These are phyloP conservation scores for Parazoanthus atlanticus DNA, from an alignment of 92 coral and sea anemone species.

Conservation along the genomic window DNA sequence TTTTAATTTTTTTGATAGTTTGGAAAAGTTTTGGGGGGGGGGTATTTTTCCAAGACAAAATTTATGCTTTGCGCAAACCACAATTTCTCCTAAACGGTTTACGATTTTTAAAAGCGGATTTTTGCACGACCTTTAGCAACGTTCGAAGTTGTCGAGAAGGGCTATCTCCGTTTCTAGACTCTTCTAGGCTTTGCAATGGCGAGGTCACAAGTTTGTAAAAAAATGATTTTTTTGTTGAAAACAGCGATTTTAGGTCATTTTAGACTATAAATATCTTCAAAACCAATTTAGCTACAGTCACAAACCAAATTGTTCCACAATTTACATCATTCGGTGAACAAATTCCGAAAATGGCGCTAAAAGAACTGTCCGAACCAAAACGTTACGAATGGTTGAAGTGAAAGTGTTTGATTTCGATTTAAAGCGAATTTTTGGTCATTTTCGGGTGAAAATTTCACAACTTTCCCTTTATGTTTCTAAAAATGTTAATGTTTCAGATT, in stretches of 20 bases:
- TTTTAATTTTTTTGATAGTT: neutral
- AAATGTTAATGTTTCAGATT: neutral
- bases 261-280: neutral
- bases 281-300: neutral
- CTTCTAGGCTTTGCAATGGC: neutral
- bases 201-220: neutral
- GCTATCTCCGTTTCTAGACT: neutral
- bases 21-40: neutral
- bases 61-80: neutral
- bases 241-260: neutral
- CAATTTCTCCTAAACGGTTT: neutral
- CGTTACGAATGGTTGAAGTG: neutral
- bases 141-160: neutral
- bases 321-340: neutral
- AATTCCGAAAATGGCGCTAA: neutral
- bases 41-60: neutral
- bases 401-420: neutral
- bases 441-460: neutral
- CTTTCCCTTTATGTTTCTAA: neutral
- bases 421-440: neutral
- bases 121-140: neutral
- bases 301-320: neutral
- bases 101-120: neutral
- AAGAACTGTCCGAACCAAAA: neutral
- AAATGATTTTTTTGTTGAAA: neutral